phyloP scores from a whole-genome alignment of 2,888 invertebrate genomes.

The Shargacucullia verbasci region DNA sequence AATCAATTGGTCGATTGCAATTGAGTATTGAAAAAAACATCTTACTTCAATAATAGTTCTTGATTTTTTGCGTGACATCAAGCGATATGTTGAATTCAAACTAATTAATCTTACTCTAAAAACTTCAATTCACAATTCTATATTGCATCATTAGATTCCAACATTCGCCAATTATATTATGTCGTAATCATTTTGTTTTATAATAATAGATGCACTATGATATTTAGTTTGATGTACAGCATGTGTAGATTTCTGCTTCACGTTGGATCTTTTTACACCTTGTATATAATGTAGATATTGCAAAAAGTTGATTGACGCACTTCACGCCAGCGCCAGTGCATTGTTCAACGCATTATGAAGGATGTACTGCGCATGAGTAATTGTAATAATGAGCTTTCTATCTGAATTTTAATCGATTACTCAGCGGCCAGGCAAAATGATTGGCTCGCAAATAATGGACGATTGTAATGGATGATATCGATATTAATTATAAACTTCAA shows the following conservation, averaged over 20 bases:
- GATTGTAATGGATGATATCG: conserved; percentile 2
- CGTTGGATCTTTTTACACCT: too few species aligned
- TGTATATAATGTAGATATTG: too few species aligned
- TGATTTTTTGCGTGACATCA: not conserved
- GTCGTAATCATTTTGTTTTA: too few species aligned
- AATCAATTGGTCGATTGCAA: conserved; percentile 1
- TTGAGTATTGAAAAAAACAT: conserved; percentile 14
- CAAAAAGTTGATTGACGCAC: conserved; percentile 13
- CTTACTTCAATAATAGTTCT: conserved; percentile 2
- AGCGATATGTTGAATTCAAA: too few species aligned
- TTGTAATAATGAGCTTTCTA: conserved; percentile 46
- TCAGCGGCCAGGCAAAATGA: conserved; percentile 7
- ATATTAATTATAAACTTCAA: not conserved
- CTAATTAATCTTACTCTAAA: too few species aligned
- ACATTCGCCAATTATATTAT: too few species aligned
- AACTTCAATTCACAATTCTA: too few species aligned
- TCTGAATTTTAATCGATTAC: conserved; percentile 37
- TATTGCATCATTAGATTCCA: too few species aligned
- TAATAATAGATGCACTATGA: too few species aligned
- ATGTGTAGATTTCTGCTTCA: too few species aligned
- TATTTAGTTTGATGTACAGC: too few species aligned
- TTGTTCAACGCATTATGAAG: conserved; percentile 28
- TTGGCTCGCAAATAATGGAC: conserved; percentile 19
- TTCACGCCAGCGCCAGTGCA: conserved; percentile 9
- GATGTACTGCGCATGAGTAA: conserved; percentile 35